Percentiles rank a stretch among this genome's conserved stretches.
Evolutionary conservation across 1,140 invertebrate genomes (phyloP).

Genomic region (Caenorhabditis remanei): DNA sequence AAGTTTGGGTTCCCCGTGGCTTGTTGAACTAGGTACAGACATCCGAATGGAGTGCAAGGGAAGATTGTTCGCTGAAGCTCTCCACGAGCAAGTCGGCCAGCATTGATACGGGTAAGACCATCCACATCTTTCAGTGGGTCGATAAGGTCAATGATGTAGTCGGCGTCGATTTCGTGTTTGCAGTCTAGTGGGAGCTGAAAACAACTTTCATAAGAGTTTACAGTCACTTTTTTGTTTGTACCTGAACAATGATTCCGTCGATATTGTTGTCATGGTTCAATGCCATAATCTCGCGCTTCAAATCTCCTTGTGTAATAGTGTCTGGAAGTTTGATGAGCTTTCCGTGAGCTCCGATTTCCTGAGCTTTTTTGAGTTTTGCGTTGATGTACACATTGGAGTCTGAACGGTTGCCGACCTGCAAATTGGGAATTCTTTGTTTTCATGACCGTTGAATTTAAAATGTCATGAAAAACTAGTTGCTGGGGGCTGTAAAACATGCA

Average conservation of each 20-base stretch:
- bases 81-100: conserved; percentile 74
- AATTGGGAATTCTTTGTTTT: background rate
- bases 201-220: background rate
- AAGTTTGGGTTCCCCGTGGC: conserved; percentile 75
- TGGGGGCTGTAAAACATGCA: too few relatives aligned
- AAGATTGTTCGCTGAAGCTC: conserved; percentile 73
- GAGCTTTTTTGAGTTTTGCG: conserved; percentile 93
- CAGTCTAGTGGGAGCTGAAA: conserved; percentile 75
- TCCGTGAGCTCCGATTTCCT: conserved; percentile 89
- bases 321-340: conserved; percentile 87
- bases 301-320: conserved; percentile 87
- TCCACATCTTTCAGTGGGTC: conserved; percentile 75
- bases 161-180: conserved; percentile 70
- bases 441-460: background rate
- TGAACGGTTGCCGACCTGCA: conserved; percentile 88
- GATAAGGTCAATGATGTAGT: conserved; percentile 72
- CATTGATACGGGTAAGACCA: conserved; percentile 76
- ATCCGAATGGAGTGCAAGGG: conserved; percentile 76
- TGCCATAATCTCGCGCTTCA: conserved; percentile 72
- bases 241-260: conserved; percentile 77
- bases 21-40: conserved; percentile 75
- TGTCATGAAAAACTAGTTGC: background rate
- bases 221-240: background rate
- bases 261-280: conserved; percentile 72
- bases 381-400: conserved; percentile 99